Evolutionary conservation across 2,113 vertebrate species (phyloP), one percentile per base, ranked within the genome.

Genomic region (Origma solitaria): DNA sequence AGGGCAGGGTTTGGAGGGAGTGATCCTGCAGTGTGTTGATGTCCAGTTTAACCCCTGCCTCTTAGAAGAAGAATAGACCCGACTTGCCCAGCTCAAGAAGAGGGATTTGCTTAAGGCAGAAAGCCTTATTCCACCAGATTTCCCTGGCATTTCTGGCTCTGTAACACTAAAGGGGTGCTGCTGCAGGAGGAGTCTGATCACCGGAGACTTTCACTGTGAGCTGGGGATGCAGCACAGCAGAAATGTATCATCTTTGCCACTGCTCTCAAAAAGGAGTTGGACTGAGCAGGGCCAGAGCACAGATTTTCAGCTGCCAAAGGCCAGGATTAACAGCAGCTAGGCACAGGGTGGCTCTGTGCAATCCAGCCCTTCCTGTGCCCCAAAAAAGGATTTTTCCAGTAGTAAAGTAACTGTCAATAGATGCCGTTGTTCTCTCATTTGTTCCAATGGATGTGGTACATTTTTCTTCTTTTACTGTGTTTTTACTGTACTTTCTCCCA

Each of bases 1-100:
- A 22, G 4, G 0, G 2, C 4, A 3, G 0, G 0, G 4, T 20
- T 53, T 53, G 92, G 60, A 75, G 38, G 5, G 19, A n/a, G 37
- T 1, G 11, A 13, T 11, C 18, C 7, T 37, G 53, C 33, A 4
- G 9, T 1, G 23, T 23, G 50, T 2, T 35, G 23, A 30, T 10
- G 13, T 19, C 37, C 31, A 18, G 7, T 44, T 72, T 25, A 64
- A 58, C 16, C 30, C 40, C 28, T 8, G 35, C 27, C 3, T 3
- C 35, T 53, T 11, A 70, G 21, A 10, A 50, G 22, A 51, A 35
- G 35, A 54, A 42, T 7, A 45, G 45, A 82, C 57, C 16, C 54
- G 28, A 8, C 35, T 53, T 30, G 50, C 40, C n/a, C 38, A 45
- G 89, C 51, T 87, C 28, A 33, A 45, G 53, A 64, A 60, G 11